Base-by-base conservation (phyloP, 2,113 vertebrate genomes). In the Callionymus lyra region DNA sequence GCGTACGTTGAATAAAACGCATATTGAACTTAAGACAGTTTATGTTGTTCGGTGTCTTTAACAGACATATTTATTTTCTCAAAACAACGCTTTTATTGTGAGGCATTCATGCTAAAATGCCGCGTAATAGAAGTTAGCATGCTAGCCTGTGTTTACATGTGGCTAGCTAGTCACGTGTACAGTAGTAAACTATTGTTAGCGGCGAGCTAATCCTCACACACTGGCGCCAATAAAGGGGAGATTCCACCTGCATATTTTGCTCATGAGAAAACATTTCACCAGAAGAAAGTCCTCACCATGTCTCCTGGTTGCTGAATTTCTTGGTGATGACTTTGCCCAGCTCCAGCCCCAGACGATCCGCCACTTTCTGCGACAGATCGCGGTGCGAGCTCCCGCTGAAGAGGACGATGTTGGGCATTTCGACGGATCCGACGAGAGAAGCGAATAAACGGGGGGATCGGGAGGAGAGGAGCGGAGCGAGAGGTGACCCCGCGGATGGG, bases 241-340 rank as follows among this genome's bases (percentile, higher is more conserved):
- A 4, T 6, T 9, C 18, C 6, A 10, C 19, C 19, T 6, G 2
- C 5, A 6, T 15, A 9, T 10, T 4, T 11, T 1, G 6, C 12
- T n/a, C n/a, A 12, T 2, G 9, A 12, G 18, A 21, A 18, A 41
- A n/a, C 16, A 11, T n/a, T n/a, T n/a, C n/a, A n/a, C n/a, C 21
- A 27, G 8, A 4, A 1, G 12, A 35, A n/a, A 17, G 34, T 6
- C 44, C 85, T 85, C 56, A 72, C 90, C 90, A 92, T 6, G 89
- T 90, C 74, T 90, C 89, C 68, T 92, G 89, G 49, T 94, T 93
- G 79, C 90, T 92, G 76, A 94, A 94, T 74, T 94, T 94, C 72
- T 94, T 93, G 2, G 91, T 94, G 14, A 92, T 90, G 39, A 93
- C 91, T 80, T 92, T 92, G 14, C 91, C 91, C 38, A 87, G 70